Conservation (phyloP, 2,888 invertebrate species). For the Tyria jacobaeae region DNA sequence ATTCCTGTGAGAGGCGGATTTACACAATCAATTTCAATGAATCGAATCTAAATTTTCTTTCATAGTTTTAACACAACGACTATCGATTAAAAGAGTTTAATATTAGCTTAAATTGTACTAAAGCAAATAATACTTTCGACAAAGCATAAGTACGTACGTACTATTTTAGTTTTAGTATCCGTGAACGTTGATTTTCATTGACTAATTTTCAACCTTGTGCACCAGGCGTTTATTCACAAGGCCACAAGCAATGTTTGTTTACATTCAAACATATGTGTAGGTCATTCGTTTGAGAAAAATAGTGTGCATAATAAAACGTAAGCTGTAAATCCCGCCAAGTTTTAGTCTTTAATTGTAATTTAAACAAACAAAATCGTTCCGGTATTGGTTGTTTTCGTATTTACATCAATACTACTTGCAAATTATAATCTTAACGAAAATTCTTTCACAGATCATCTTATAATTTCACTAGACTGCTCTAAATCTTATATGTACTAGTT, state of each 20-base stretch:
- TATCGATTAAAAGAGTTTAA: not conserved
- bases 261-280: constrained; percentile 20
- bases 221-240: constrained; percentile 7
- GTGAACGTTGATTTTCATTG: constrained; percentile 19
- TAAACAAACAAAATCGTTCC: constrained; percentile 15
- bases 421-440: too few species aligned
- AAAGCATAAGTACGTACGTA: not conserved
- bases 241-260: constrained; percentile 19
- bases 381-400: constrained; percentile 11
- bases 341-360: constrained; percentile 20
- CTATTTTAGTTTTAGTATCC: not conserved
- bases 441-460: too few species aligned
- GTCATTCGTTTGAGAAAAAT: constrained; percentile 22
- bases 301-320: constrained; percentile 18
- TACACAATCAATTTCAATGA: not conserved
- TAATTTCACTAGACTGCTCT: too few species aligned
- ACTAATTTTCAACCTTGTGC: constrained; percentile 2
- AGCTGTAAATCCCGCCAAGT: constrained; percentile 17
- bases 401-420: not conserved
- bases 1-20: too few species aligned
- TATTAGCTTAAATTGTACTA: not conserved
- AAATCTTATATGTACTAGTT: too few species aligned
- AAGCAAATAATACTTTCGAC: not conserved
- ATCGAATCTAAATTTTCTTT: not conserved
- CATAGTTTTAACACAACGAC: not conserved